Evolutionary conservation across 2,797 vertebrate species (phyloP), one percentile per base, ranked within the genome.

Genomic region (Zenarchopterus dispar): DNA sequence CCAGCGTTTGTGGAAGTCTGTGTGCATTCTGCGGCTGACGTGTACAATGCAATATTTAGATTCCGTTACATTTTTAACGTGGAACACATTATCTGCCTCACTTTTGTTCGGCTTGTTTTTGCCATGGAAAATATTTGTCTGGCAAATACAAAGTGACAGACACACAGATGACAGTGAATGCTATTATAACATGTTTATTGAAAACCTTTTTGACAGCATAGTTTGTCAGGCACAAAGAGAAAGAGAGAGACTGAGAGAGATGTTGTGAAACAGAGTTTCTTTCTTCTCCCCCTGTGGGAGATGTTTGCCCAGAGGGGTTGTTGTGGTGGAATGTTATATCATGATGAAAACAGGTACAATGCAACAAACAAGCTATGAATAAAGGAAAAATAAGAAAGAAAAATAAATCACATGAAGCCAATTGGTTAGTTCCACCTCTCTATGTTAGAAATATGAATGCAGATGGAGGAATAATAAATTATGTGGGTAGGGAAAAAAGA

Each of bases 131-230:
- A 21, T 16, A 57, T 79, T 80, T 79, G 21, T 63, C 69, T 63
- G 54, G 45, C 44, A 45, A 54, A 62, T 18, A 36, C 28, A 67
- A 22, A 47, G 41, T 24, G 70, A 84, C 70, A 85, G 62, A 84
- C 60, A 70, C 67, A 11, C 21, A 44, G 11, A n/a, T 16, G 78
- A 86, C 85, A 72, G 70, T 16, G 4, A 70, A 49, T 55, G 78
- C 85, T 92, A 89, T 88, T 91, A 87, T 90, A 91, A 91, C 89
- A 90, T 92, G 93, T 96, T 94, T 93, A 91, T 95, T 94, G 80
- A 90, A 93, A 93, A 93, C 83, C 75, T 88, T 79, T 90, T 81
- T 75, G 78, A 94, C 93, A 94, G 93, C 90, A 87, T 80, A 85
- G 82, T 84, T 91, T 83, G 88, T 92, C 88, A 93, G 94, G 92